Evolutionary conservation across 2,888 invertebrate genomes (phyloP).

Genomic region (Chamaedrilus cognettii): DNA sequence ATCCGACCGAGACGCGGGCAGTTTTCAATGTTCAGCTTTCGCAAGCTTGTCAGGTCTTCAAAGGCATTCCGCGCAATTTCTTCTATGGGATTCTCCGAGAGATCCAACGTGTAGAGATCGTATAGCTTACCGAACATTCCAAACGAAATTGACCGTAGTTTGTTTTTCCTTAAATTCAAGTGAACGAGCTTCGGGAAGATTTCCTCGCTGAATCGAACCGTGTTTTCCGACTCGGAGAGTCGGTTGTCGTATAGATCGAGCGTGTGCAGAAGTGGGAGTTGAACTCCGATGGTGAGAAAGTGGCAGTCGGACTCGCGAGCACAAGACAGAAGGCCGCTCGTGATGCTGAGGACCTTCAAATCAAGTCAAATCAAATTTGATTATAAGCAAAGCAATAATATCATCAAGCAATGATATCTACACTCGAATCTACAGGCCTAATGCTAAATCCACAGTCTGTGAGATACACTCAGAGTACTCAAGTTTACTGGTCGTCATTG

Average conservation of each 20-base stretch:
- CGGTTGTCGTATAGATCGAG: slow-evolving; percentile 25
- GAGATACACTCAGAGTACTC: too few relatives aligned
- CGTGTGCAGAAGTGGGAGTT: slow-evolving; percentile 20
- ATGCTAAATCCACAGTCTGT: too few relatives aligned
- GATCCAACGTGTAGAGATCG: slow-evolving; percentile 21
- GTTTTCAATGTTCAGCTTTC: slow-evolving; percentile 21
- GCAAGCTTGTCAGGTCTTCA: slow-evolving; percentile 9
- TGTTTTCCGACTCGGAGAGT: slow-evolving; percentile 17
- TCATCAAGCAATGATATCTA: too few relatives aligned
- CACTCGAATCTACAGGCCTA: too few relatives aligned
- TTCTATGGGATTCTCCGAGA: slow-evolving; percentile 24
- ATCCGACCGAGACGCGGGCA: slow-evolving; percentile 16
- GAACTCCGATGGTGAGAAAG: slow-evolving; percentile 12
- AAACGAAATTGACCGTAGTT: background rate
- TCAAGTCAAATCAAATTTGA: too few relatives aligned
- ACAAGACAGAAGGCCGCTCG: slow-evolving; percentile 19
- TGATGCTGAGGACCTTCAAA: slow-evolving; percentile 13
- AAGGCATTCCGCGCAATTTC: slow-evolving; percentile 19
- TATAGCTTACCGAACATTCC: slow-evolving; percentile 19
- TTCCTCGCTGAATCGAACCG: slow-evolving; percentile 12
- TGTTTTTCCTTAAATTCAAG: slow-evolving; percentile 20
- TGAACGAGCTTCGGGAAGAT: slow-evolving; percentile 16
- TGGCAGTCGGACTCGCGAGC: slow-evolving; percentile 19
- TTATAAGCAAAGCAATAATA: too few relatives aligned
- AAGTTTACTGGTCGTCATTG: too few relatives aligned